These are phyloP conservation scores for Lysiphlebus fabarum DNA, from an alignment of 1,140 invertebrate species.

Conservation along the genomic window DNA sequence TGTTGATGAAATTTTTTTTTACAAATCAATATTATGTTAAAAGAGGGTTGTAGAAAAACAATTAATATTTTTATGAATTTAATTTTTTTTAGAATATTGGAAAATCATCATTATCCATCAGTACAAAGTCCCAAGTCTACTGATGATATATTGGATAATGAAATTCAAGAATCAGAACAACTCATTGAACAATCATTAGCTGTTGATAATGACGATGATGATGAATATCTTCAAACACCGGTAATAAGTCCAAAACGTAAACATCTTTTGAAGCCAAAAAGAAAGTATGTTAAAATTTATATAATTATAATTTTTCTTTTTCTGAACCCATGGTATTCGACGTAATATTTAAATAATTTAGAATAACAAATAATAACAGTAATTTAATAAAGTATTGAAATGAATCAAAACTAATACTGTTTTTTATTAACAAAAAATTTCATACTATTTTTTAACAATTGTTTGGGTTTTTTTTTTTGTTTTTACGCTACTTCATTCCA, in stretches of 20 bases:
- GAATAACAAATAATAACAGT: no score
- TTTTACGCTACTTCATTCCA: no score
- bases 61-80: constrained; percentile 3
- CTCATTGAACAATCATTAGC: constrained; percentile 29
- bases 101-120: constrained; percentile 38
- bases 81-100: constrained; percentile 39
- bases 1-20: no score
- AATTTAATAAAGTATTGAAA: no score
- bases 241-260: constrained; percentile 31
- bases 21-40: no score
- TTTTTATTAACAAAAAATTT: no score
- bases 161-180: constrained; percentile 33
- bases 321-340: no score
- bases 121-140: constrained; percentile 44
- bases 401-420: no score
- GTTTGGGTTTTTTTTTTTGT: no score
- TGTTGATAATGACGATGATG: constrained; percentile 22
- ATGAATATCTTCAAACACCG: no score
- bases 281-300: constrained; percentile 39
- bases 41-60: neutral
- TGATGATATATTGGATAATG: constrained; percentile 31
- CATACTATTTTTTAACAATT: no score
- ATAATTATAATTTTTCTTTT: neutral
- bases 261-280: constrained; percentile 36
- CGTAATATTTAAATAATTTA: no score